These are phyloP conservation scores for Acrobasis suavella DNA, from an alignment of 2,888 invertebrate species.

Conservation along the genomic window DNA sequence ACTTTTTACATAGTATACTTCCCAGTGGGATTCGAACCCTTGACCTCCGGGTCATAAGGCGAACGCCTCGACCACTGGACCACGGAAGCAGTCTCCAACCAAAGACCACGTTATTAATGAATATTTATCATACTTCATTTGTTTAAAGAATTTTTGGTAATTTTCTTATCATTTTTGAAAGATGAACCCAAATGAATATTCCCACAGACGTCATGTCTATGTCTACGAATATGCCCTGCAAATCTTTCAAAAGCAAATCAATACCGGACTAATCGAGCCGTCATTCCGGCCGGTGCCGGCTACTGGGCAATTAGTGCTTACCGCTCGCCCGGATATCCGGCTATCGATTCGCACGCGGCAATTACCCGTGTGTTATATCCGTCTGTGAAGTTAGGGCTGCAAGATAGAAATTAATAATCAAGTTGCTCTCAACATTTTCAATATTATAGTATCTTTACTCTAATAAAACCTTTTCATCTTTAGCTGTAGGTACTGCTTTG, in stretches of 20 bases:
- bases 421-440: too few species aligned
- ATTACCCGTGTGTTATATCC: conserved; percentile 38
- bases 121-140: too few species aligned
- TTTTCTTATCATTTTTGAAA: neutral
- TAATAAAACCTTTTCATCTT: too few species aligned
- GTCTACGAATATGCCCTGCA: neutral
- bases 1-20: too few species aligned
- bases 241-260: conserved; percentile 34
- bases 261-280: conserved; percentile 55
- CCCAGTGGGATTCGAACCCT: too few species aligned
- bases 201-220: neutral
- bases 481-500: too few species aligned
- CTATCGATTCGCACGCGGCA: conserved; percentile 15
- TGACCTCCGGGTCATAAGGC: too few species aligned
- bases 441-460: too few species aligned
- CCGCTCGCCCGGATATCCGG: conserved; percentile 55
- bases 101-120: too few species aligned
- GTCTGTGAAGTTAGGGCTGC: conserved; percentile 3
- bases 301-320: conserved; percentile 61
- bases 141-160: too few species aligned
- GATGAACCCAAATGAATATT: neutral
- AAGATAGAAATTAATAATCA: neutral
- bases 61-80: too few species aligned
- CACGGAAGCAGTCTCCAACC: too few species aligned
- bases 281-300: conserved; percentile 36